phyloP scores from a whole-genome alignment of 2,113 vertebrate genomes.

The Perca fluviatilis region DNA sequence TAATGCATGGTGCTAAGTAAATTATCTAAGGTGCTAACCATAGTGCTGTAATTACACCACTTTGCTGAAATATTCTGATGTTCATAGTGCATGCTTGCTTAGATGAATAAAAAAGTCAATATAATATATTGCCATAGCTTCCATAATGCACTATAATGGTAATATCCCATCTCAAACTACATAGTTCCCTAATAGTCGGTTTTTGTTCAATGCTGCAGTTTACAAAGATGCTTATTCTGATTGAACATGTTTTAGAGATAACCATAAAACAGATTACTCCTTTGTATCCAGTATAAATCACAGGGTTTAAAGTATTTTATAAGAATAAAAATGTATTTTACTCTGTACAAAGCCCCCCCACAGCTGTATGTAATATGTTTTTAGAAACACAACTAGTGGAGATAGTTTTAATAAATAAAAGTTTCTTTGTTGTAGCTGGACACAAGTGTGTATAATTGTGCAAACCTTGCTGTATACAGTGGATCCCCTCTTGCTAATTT shows the following conservation, averaged over 20 bases:
- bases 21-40: slow-evolving; percentile 68
- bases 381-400: slow-evolving; percentile 68
- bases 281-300: slow-evolving; percentile 60
- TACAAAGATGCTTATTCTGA: slow-evolving; percentile 63
- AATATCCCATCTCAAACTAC: slow-evolving; percentile 31
- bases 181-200: slow-evolving; percentile 34
- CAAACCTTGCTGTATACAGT: slow-evolving; percentile 86
- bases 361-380: slow-evolving; percentile 80
- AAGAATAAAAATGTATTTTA: slow-evolving; percentile 46
- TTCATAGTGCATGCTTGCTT: slow-evolving; percentile 74
- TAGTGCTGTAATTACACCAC: slow-evolving; percentile 80
- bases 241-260: slow-evolving; percentile 63
- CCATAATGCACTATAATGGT: slow-evolving; percentile 57
- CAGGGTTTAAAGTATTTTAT: slow-evolving; percentile 69
- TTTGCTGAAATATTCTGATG: slow-evolving; percentile 63
- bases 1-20: slow-evolving; percentile 72
- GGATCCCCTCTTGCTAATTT: slow-evolving; percentile 85
- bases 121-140: slow-evolving; percentile 60
- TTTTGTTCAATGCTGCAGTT: slow-evolving; percentile 41
- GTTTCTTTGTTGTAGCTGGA: slow-evolving; percentile 78
- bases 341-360: slow-evolving; percentile 75
- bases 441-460: slow-evolving; percentile 85
- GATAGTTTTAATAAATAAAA: slow-evolving; percentile 67
- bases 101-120: slow-evolving; percentile 29
- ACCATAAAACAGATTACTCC: slow-evolving; percentile 43